Evolutionary conservation across 2,888 invertebrate genomes (phyloP).

Genomic region (Deilephila elpenor): DNA sequence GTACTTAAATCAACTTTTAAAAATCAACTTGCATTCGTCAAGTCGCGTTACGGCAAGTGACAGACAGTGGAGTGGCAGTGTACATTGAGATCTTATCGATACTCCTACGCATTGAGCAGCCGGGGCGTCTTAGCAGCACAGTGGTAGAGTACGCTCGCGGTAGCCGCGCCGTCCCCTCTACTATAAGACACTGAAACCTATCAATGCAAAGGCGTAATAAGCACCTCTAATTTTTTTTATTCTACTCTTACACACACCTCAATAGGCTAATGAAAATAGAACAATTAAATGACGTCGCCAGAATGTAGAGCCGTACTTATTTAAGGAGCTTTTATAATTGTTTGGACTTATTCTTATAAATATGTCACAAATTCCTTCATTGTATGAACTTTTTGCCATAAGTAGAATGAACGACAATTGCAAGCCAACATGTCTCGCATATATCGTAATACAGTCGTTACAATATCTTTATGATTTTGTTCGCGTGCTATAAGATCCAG

Average conservation of each 20-base stretch:
- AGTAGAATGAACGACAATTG: not conserved
- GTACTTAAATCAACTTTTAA: constrained; percentile 55
- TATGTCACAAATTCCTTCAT: not conserved
- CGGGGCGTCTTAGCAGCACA: constrained; percentile 45
- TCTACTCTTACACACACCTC: not conserved
- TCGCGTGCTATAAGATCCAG: constrained; percentile 21
- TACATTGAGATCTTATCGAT: constrained; percentile 67
- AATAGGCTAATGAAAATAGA: too few species aligned
- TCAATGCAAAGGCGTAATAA: constrained; percentile 32
- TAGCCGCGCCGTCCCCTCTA: constrained; percentile 47
- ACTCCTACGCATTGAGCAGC: constrained; percentile 60
- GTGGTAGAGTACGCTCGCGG: constrained; percentile 38
- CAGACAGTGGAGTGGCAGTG: constrained; percentile 65
- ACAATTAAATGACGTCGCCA: too few species aligned
- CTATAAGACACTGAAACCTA: constrained; percentile 57
- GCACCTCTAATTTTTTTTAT: not conserved
- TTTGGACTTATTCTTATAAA: too few species aligned
- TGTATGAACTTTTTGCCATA: not conserved
- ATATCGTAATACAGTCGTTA: constrained; percentile 10
- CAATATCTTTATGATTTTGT: constrained; percentile 7
- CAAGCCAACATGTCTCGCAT: not conserved
- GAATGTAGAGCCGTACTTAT: too few species aligned
- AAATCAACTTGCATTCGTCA: constrained; percentile 56
- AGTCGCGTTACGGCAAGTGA: constrained; percentile 56
- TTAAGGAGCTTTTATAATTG: too few species aligned